Conservation (phyloP, 2,888 invertebrate species). For the Lobophora halterata region DNA sequence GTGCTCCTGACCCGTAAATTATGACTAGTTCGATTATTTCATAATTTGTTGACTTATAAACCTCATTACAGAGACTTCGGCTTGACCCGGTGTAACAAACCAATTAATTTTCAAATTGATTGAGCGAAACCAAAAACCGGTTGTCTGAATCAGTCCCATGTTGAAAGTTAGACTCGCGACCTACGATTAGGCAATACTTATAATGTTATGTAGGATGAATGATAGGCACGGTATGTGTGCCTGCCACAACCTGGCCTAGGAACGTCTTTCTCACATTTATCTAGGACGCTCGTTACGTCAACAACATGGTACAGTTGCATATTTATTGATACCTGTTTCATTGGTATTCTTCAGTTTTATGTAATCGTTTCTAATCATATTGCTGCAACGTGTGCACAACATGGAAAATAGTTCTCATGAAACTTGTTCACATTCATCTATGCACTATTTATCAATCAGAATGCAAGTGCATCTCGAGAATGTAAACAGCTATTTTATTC, state of each 20-base stretch:
- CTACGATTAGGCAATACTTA: constrained; percentile 63
- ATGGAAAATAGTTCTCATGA: constrained; percentile 1
- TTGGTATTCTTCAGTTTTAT: too few relatives aligned
- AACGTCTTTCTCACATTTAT: constrained; percentile 1
- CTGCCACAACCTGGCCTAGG: constrained; percentile 6
- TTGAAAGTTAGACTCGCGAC: constrained; percentile 68
- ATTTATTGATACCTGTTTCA: too few relatives aligned
- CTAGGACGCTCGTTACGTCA: constrained; percentile 9
- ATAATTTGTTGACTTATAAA: constrained; percentile 56
- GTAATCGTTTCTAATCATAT: too few relatives aligned
- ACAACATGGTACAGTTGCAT: neutral
- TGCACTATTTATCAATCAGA: constrained; percentile 8
- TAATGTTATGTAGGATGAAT: constrained; percentile 60
- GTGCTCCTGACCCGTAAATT: neutral
- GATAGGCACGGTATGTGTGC: constrained; percentile 9
- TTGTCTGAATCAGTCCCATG: constrained; percentile 57
- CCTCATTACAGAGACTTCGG: constrained; percentile 49
- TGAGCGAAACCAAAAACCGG: constrained; percentile 66
- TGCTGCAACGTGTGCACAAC: too few relatives aligned
- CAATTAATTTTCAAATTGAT: constrained; percentile 73
- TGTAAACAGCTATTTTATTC: neutral
- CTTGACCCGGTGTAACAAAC: constrained; percentile 57
- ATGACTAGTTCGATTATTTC: constrained; percentile 36
- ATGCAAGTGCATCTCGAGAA: constrained; percentile 1
- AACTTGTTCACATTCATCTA: constrained; percentile 4